A percentile compares a stretch with the other conserved stretches of the same genome.
Conservation (phyloP, 2,797 vertebrate genomes). For the Discoglossus pictus region DNA sequence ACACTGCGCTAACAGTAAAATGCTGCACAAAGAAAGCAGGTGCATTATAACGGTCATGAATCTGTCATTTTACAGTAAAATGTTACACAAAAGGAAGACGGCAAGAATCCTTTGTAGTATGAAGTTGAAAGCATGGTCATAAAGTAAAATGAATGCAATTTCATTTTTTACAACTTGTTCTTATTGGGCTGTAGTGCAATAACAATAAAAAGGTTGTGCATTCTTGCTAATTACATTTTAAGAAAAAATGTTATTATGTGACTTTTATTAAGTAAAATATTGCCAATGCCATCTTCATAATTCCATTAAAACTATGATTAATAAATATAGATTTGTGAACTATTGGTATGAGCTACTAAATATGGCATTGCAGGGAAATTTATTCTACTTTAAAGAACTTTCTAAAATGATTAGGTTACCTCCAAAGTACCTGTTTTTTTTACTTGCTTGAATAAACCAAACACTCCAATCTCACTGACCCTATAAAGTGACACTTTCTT, state of each 20-base stretch:
- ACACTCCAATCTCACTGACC: constrained; percentile 61
- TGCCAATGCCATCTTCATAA: constrained; percentile 37
- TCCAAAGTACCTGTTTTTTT: constrained; percentile 39
- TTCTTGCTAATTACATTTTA: constrained; percentile 38
- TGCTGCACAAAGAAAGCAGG: no score
- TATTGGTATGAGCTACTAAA: constrained; percentile 18
- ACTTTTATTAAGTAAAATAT: constrained; percentile 42
- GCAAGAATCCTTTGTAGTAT: not conserved
- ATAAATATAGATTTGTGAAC: constrained; percentile 37
- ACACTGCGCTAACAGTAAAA: no score
- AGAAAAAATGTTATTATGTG: constrained; percentile 18
- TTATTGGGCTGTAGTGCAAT: constrained; percentile 20
- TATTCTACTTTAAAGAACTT: constrained; percentile 42
- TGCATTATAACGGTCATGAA: no score
- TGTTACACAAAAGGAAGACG: not conserved
- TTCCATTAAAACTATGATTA: constrained; percentile 41
- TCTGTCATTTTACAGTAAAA: not conserved
- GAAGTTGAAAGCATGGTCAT: not conserved
- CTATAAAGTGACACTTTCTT: constrained; percentile 60
- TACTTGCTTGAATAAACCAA: constrained; percentile 49
- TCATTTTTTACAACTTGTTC: not conserved
- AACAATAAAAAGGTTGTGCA: constrained; percentile 44
- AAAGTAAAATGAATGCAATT: not conserved
- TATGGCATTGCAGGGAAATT: constrained; percentile 7
- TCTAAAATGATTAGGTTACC: constrained; percentile 40